A percentile compares a stretch with the other conserved stretches of the same genome.
Evolutionary conservation across 2,888 invertebrate genomes (phyloP).

Genomic region (Trichogramma evanescens): DNA sequence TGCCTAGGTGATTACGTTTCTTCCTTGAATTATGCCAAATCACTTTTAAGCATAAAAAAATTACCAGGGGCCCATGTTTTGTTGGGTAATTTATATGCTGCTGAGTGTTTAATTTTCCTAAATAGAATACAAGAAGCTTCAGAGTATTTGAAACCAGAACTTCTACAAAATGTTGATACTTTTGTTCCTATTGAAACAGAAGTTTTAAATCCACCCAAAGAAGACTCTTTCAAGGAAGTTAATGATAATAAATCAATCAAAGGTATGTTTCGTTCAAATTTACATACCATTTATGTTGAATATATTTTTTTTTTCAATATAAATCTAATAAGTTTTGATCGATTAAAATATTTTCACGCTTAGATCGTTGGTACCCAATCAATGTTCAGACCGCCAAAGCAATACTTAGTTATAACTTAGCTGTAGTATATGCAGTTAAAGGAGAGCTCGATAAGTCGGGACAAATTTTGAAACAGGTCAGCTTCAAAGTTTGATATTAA

Average conservation of each 20-base stretch:
- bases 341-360: background rate
- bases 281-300: background rate
- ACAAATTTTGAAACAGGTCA: slow-evolving; percentile 48
- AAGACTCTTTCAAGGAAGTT: slow-evolving; percentile 48
- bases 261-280: slow-evolving; percentile 24
- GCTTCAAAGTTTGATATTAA: background rate
- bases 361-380: slow-evolving; percentile 55
- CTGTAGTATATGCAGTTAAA: slow-evolving; percentile 66
- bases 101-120: slow-evolving; percentile 76
- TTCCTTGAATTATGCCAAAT: slow-evolving; percentile 71
- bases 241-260: slow-evolving; percentile 33
- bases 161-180: slow-evolving; percentile 55
- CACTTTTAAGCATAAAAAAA: slow-evolving; percentile 65
- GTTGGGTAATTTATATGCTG: slow-evolving; percentile 81
- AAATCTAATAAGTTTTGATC: background rate
- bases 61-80: slow-evolving; percentile 67
- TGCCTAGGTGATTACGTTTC: slow-evolving; percentile 77
- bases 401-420: slow-evolving; percentile 72
- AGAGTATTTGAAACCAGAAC: slow-evolving; percentile 72
- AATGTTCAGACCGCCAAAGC: slow-evolving; percentile 61
- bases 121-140: slow-evolving; percentile 79
- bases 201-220: slow-evolving; percentile 35
- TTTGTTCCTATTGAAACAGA: slow-evolving; percentile 38
- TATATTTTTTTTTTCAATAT: background rate
- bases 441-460: slow-evolving; percentile 66